Conservation (phyloP, 2,113 vertebrate genomes). For the Aviceda subcristata region DNA sequence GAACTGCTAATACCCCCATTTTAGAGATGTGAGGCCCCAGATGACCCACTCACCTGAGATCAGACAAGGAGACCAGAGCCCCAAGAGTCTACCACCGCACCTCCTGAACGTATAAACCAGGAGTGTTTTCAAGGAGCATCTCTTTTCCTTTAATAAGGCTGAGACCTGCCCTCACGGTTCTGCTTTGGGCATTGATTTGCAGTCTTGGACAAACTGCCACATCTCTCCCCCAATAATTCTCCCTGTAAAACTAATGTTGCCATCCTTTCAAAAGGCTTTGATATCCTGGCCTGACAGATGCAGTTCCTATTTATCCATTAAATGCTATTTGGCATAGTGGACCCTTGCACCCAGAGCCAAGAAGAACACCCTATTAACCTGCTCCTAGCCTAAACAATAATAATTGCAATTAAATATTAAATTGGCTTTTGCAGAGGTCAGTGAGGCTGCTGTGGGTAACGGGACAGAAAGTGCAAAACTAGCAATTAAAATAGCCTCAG, state of each 20-base stretch:
- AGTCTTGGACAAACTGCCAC: background rate
- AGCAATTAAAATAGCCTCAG: background rate
- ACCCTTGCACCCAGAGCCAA: background rate
- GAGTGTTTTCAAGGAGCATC: background rate
- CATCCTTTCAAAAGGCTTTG: background rate
- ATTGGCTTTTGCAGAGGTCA: constrained; percentile 14
- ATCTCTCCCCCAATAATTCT: background rate
- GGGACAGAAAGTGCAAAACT: background rate
- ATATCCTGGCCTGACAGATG: background rate
- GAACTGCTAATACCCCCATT: background rate
- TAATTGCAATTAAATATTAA: constrained; percentile 1
- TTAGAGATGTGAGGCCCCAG: background rate
- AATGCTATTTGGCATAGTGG: background rate
- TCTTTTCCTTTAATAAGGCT: background rate
- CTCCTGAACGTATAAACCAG: background rate
- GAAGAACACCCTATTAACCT: background rate
- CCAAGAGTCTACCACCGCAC: background rate
- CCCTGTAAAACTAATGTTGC: background rate
- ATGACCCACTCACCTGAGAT: background rate
- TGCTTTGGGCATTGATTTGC: background rate
- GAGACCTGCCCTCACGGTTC: background rate
- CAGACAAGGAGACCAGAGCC: background rate
- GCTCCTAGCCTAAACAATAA: background rate
- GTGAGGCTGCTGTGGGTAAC: background rate
- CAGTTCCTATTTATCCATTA: background rate